These are phyloP conservation scores for Bucorvus abyssinicus DNA, from an alignment of 2,797 vertebrate genomes.

Conservation along the genomic window DNA sequence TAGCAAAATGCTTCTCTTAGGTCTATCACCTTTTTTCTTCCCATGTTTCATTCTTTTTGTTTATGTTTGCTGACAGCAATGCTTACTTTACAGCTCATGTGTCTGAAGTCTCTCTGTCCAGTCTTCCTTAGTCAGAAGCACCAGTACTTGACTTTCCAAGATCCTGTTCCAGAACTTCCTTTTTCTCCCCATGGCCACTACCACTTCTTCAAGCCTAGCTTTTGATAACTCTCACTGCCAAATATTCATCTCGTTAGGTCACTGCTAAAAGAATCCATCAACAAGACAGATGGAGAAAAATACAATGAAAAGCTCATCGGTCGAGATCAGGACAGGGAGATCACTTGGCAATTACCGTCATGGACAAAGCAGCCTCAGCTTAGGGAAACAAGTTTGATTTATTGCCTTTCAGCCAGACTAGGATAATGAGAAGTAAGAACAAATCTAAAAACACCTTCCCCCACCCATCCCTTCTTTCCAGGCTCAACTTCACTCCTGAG, in stretches of 20 bases:
- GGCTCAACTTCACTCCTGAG: not conserved
- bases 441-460: not conserved
- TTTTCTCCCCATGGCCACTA: not conserved
- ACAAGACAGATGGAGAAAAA: not conserved
- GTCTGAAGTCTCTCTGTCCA: not conserved
- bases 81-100: not conserved
- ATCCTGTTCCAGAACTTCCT: not conserved
- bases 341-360: not conserved
- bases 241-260: not conserved
- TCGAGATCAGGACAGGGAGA: not conserved
- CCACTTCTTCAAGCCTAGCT: not conserved
- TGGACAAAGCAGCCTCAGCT: not conserved
- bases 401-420: not conserved
- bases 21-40: not conserved
- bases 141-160: not conserved
- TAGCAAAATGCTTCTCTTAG: not conserved
- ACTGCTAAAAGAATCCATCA: not conserved
- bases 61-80: not conserved
- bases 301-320: rapidly evolving
- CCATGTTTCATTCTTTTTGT: not conserved
- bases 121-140: not conserved
- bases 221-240: not conserved
- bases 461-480: not conserved
- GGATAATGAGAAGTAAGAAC: not conserved
- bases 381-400: not conserved